Percentiles rank a stretch among this genome's conserved stretches.
Conservation (phyloP, 2,113 vertebrate genomes). For the Sinocyclocheilus maitianheensis region DNA sequence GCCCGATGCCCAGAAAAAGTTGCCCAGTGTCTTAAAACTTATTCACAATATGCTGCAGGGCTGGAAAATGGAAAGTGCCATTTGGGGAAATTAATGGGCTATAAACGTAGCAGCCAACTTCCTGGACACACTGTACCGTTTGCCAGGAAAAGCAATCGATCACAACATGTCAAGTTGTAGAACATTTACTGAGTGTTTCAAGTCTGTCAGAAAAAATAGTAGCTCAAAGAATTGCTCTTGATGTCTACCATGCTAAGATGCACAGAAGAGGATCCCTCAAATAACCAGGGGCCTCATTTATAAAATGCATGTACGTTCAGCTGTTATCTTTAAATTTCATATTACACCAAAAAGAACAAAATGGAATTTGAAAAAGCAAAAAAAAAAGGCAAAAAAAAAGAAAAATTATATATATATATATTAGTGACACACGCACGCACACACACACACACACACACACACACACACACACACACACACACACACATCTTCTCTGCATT, state of each 20-base stretch:
- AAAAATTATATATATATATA: too few species aligned
- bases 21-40: slow-evolving; percentile 5
- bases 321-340: too few species aligned
- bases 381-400: too few species aligned
- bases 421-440: too few species aligned
- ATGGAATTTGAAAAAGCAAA: too few species aligned
- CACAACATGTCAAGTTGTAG: slow-evolving; percentile 15
- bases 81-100: slow-evolving; percentile 45
- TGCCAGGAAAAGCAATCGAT: slow-evolving; percentile 42
- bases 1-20: slow-evolving; percentile 24
- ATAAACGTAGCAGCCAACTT: slow-evolving; percentile 45
- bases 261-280: background rate
- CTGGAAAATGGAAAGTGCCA: slow-evolving; percentile 23
- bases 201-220: slow-evolving; percentile 24
- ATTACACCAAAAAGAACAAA: too few species aligned
- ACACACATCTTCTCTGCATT: too few species aligned
- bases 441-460: too few species aligned
- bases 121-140: slow-evolving; percentile 21
- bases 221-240: background rate
- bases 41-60: slow-evolving; percentile 21
- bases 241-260: background rate
- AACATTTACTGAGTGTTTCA: slow-evolving; percentile 8
- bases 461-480: too few species aligned
- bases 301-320: too few species aligned
- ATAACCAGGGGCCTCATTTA: background rate